Evolutionary conservation across 1,140 invertebrate species (phyloP).

Genomic region (Pogonus chalceus): DNA sequence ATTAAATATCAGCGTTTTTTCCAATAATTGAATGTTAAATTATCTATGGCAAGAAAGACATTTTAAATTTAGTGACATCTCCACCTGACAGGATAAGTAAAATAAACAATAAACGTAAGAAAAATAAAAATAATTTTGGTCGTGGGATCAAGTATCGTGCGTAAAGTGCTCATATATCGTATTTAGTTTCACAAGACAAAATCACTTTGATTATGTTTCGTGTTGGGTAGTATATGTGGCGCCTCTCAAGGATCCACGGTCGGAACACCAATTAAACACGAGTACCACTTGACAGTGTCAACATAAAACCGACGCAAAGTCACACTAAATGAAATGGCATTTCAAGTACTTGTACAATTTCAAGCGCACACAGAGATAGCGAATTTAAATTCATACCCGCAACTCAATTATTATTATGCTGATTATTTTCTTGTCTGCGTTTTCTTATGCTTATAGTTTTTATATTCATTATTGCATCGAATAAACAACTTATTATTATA

Average conservation of each 20-base stretch:
- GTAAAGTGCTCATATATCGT: not conserved
- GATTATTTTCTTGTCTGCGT: too few relatives aligned
- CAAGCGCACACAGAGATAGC: too few relatives aligned
- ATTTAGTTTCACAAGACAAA: not conserved
- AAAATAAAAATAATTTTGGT: not conserved
- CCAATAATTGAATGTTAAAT: too few relatives aligned
- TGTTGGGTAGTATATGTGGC: not conserved
- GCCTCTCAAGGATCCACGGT: not conserved
- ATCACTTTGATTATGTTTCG: not conserved
- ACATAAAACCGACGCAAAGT: not conserved
- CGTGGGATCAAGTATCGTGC: not conserved
- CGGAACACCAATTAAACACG: constrained; percentile 3
- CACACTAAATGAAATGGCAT: not conserved
- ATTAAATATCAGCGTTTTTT: too few relatives aligned
- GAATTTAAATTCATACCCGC: too few relatives aligned
- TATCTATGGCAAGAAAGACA: too few relatives aligned
- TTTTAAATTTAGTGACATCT: too few relatives aligned
- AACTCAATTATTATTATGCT: too few relatives aligned
- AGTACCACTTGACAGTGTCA: not conserved
- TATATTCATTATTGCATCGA: too few relatives aligned
- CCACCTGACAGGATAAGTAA: too few relatives aligned
- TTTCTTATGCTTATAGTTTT: too few relatives aligned
- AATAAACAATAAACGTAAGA: not conserved
- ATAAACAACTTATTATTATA: too few relatives aligned
- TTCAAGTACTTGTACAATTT: not conserved